phyloP scores from a whole-genome alignment of 2,888 invertebrate genomes.

The Cryptophagus acutangulus region DNA sequence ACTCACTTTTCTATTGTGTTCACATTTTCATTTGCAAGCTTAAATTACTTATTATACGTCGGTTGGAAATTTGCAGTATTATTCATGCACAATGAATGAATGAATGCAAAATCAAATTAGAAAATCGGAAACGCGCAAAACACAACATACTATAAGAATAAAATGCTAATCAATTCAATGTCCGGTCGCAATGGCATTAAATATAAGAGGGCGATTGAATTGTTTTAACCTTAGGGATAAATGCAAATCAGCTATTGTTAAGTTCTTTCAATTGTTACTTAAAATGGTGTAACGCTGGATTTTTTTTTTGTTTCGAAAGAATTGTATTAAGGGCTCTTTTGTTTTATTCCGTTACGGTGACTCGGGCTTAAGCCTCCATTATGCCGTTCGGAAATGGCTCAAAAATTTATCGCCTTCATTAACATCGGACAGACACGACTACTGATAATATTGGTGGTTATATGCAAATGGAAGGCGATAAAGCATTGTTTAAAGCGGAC shows the following conservation, averaged over 20 bases:
- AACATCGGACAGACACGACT: conserved; percentile 25
- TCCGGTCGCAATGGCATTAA: too few species aligned
- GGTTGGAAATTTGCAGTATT: too few species aligned
- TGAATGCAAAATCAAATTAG: too few species aligned
- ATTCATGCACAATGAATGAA: too few species aligned
- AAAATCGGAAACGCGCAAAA: too few species aligned
- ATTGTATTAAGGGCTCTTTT: conserved; percentile 40
- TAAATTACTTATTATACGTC: too few species aligned
- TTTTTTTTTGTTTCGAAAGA: conserved; percentile 37
- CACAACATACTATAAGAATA: too few species aligned
- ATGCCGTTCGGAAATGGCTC: conserved; percentile 41
- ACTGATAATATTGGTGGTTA: conserved; percentile 27
- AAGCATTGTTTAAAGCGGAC: conserved; percentile 16
- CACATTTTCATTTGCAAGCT: too few species aligned
- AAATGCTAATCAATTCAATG: too few species aligned
- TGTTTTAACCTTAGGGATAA: conserved; percentile 41
- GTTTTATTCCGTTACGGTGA: conserved; percentile 39
- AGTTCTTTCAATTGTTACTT: conserved; percentile 41
- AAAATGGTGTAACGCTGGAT: conserved; percentile 37
- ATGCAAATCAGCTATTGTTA: conserved; percentile 43
- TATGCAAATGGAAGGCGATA: conserved; percentile 26
- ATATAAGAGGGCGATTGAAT: too few species aligned
- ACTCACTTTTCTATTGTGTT: conserved; percentile 21
- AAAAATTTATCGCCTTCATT: conserved; percentile 41
- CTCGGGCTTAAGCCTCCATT: conserved; percentile 39